Base-by-base conservation (phyloP, 2,888 invertebrate genomes). In the Polia nebulosa region DNA sequence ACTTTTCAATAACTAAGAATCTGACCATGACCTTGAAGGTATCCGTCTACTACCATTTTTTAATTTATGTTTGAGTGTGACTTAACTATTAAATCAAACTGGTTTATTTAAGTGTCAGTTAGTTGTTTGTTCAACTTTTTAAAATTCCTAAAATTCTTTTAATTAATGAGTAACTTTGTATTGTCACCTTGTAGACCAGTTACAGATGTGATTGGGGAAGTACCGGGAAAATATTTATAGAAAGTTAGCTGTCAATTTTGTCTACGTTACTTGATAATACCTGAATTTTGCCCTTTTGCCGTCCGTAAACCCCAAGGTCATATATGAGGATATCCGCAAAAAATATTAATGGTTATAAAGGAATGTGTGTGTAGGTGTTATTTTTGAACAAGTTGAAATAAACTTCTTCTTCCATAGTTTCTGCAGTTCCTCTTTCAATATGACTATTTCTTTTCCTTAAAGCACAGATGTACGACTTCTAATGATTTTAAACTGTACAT, bases 11-110 rank as follows among this genome's bases (percentile, higher is more conserved):
- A 29, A 34, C 52, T 39, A 29, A 0, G 5, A 36, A 44, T 55
- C n/a, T 22, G 36, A 0, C 39, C 69, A 3, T 58, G 53, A 55
- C 69, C 74, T 76, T 62, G 47, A 53, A 49, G 17, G 22, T 39
- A 68, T 76, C 61, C 58, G 76, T 67, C 22, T 65, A 27, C 25
- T 1, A 39, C 44, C 44, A 70, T 49, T 44, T n/a, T 44, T 52
- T 51, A 51, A 25, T 20, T 44, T 22, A 41, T 13, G 36, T 11
- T 20, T 49, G n/a, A 39, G 3, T 20, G 17, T 41, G 13, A 49
- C 20, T 60, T 39, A 27, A 36, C 13, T 44, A 52, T 52, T 45
- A 9, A 57, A 20, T 44, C 1, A 47, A 65, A 72, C 74, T 47
- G 52, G 74, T 65, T 72, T 32, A 49, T 1, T 4, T 36, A 20